Evolutionary conservation across 2,888 invertebrate genomes (phyloP).

Genomic region (Herminia tarsipennalis): DNA sequence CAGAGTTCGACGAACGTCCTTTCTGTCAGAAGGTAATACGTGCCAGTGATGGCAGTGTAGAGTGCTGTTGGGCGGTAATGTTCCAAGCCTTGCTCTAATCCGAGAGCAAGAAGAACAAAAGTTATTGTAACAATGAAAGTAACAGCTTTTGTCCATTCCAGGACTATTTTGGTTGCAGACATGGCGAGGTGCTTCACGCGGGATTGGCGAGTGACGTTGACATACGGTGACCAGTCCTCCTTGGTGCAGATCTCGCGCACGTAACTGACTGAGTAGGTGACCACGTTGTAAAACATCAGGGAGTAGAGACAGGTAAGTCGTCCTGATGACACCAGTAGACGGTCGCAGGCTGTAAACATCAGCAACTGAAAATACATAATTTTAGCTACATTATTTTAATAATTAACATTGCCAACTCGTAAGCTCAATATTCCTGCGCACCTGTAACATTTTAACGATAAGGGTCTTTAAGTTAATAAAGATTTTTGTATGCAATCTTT

Average conservation of each 20-base stretch:
- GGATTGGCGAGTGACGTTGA: constrained; percentile 90
- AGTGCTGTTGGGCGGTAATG: constrained; percentile 89
- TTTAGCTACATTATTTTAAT: too few relatives aligned
- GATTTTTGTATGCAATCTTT: too few relatives aligned
- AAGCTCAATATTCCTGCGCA: too few relatives aligned
- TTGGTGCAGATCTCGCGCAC: constrained; percentile 90
- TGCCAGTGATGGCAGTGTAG: constrained; percentile 88
- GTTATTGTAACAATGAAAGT: constrained; percentile 92
- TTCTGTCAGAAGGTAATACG: constrained; percentile 90
- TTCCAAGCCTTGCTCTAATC: constrained; percentile 90
- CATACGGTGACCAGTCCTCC: constrained; percentile 91
- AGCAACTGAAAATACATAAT: constrained; percentile 83
- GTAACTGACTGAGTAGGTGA: constrained; percentile 91
- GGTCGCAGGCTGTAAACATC: constrained; percentile 90
- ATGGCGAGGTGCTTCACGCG: constrained; percentile 92
- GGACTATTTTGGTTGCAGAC: constrained; percentile 92
- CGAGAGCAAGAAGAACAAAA: constrained; percentile 90
- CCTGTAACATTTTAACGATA: too few relatives aligned
- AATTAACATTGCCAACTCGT: too few relatives aligned
- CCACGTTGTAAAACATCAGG: constrained; percentile 93
- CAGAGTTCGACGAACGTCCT: constrained; percentile 89
- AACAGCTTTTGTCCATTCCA: constrained; percentile 93
- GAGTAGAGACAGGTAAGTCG: constrained; percentile 90
- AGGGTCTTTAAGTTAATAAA: too few relatives aligned
- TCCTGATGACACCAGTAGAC: constrained; percentile 86